Evolutionary conservation across 2,888 invertebrate genomes (phyloP), one percentile per base, ranked within the genome.

Genomic region (Pyrocoelia pectoralis): DNA sequence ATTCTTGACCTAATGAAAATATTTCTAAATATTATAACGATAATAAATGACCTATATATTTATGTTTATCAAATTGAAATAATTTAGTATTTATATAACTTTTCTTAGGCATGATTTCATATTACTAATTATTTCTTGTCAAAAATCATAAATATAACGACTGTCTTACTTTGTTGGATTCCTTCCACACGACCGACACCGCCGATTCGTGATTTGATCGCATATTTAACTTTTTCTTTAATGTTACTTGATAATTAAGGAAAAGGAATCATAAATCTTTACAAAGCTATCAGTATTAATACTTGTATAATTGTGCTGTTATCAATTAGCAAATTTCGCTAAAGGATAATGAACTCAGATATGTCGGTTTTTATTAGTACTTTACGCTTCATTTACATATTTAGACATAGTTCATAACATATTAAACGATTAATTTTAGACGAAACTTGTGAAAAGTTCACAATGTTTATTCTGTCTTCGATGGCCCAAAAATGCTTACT

Each of bases 1-100:
- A 33, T 8, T 33, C 33, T 33, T 33, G 33, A 33, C 33, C 33
- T 33, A 33, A 33, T n/a, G 33, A 33, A 33, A 33, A n/a, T 33
- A 33, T 33, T 33, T 33, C 33, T 33, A 33, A 33, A 33, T 33
- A 33, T 33, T n/a, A 33, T n/a, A 33, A n/a, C n/a, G 33, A 33
- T 33, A 33, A 43, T 43, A 15, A 43, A 43, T 13, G 41, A 15
- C 41, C 41, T 43, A 43, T 43, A 15, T 13, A 43, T 33, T 33
- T 43, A 15, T 13, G 13, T 33, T 33, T 33, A 33, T 33, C 33
- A 33, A 33, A 33, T n/a, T 33, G 41, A 43, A 43, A 4, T 5
- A 43, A 43, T 43, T 43, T 15, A 15, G 12, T 38, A 12, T 38
- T 13, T 43, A 43, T 43, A 8, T 43, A 13, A 15, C 15, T 43